A percentile compares a stretch with the other conserved stretches of the same genome.
These are phyloP conservation scores for Bombus sylvicola DNA, from an alignment of 1,140 invertebrate species.

Conservation along the genomic window DNA sequence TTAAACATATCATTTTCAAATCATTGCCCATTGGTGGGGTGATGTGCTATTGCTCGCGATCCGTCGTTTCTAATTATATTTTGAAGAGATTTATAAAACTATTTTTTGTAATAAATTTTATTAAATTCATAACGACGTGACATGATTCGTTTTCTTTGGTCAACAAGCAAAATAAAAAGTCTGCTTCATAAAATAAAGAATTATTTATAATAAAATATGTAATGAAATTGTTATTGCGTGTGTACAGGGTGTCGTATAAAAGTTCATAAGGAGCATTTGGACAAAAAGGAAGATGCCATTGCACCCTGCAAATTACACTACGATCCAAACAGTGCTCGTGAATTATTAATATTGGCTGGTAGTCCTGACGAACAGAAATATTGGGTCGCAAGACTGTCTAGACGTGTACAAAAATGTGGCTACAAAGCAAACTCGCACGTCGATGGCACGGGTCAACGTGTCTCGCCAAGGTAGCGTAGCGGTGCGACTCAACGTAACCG, in stretches of 20 bases:
- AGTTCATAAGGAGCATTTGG: slow-evolving; percentile 97
- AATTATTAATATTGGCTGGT: slow-evolving; percentile 93
- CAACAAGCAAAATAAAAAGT: no score
- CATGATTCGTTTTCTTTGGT: no score
- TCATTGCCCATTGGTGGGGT: background rate
- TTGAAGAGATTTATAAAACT: background rate
- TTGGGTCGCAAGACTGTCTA: slow-evolving; percentile 95
- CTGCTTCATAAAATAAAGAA: no score
- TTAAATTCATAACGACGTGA: no score
- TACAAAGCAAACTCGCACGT: slow-evolving; percentile 92
- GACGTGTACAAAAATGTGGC: slow-evolving; percentile 96
- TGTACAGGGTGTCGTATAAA: slow-evolving; percentile 96
- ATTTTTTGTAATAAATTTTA: no score
- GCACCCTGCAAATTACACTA: slow-evolving; percentile 96
- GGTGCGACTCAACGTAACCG: slow-evolving; percentile 69
- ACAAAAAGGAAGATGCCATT: slow-evolving; percentile 91
- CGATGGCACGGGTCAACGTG: slow-evolving; percentile 85
- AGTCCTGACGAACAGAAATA: slow-evolving; percentile 94
- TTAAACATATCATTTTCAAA: background rate
- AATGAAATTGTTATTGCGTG: slow-evolving; percentile 14
- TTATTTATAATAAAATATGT: slow-evolving; percentile 8
- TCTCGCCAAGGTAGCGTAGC: slow-evolving; percentile 87
- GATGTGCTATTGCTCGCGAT: background rate
- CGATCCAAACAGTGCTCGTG: slow-evolving; percentile 96
- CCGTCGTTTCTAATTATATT: background rate